Percentiles rank a stretch among this genome's conserved stretches.
phyloP scores from a whole-genome alignment of 2,888 invertebrate species.

The Chaetogeoica ovagalla region DNA sequence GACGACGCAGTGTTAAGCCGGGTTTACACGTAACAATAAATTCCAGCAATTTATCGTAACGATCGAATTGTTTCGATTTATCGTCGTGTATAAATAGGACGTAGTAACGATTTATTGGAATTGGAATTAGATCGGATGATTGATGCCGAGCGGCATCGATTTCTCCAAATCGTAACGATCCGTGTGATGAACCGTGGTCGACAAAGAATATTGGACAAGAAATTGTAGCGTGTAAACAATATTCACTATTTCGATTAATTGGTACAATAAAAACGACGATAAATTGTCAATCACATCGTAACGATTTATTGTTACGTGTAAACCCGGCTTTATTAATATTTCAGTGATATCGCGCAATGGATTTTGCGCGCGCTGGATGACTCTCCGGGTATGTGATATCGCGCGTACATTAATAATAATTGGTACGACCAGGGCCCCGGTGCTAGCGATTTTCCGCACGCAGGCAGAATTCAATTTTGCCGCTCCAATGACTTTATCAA shows the following conservation, averaged over 20 bases:
- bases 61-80: constrained; percentile 39
- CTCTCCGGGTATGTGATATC: not conserved
- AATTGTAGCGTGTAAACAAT: constrained; percentile 5
- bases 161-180: constrained; percentile 32
- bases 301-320: constrained; percentile 38
- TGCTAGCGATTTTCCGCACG: too few species aligned
- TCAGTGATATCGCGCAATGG: too few species aligned
- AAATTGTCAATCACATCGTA: too few species aligned
- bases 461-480: too few species aligned
- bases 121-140: not conserved
- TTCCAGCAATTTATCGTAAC: constrained; percentile 29
- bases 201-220: constrained; percentile 2
- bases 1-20: not conserved
- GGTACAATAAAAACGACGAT: too few species aligned
- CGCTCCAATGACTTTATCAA: too few species aligned
- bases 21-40: constrained; percentile 43
- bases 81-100: not conserved
- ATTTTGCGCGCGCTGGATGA: too few species aligned
- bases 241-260: not conserved
- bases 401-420: too few species aligned
- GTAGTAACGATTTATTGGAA: too few species aligned
- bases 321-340: constrained; percentile 15
- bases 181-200: not conserved
- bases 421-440: too few species aligned
- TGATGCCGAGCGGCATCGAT: constrained; percentile 33